Base-by-base conservation (phyloP, 2,113 vertebrate genomes). In the Herpetotheres cachinnans region DNA sequence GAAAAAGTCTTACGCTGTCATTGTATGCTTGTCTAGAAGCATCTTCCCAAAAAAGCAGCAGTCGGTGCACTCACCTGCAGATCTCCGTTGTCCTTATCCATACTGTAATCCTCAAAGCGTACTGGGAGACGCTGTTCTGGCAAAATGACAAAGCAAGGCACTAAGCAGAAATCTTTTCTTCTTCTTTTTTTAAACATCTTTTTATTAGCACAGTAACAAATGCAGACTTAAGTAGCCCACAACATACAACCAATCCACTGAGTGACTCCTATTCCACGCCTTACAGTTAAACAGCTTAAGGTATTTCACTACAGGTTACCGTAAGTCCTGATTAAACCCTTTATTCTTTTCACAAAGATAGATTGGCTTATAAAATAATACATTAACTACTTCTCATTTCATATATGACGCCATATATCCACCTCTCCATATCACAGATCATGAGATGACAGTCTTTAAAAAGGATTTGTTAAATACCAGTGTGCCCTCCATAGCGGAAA, bases 131-230 rank as follows among this genome's bases (percentile, higher is more conserved):
- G 12, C 8, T 7, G 4, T 70, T 87, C 66, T 47, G 32, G 62
- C 54, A 92, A 95, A 94, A 88, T 52, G 38, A 93, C 34, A 94
- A 90, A 93, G 34, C 56, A 81, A 93, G 74, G 49, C 56, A 95
- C 85, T 61, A 65, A 91, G 78, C 30, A 85, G 77, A 59, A 76
- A 61, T 79, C 5, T 86, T 86, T 71, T 74, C 52, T 42, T 81
- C 63, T 72, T 62, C 18, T 79, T 73, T 97, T 98, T 98, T 98
- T 98, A 97, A 98, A 98, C 97, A 97, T 98, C 93, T 97, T 97
- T 98, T 98, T 98, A 98, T 98, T 98, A 98, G 97, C 98, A 98
- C 98, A 98, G 98, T 98, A 98, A 98, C 98, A 98, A 99, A 98
- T 97, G 98, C 97, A 98, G 98, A 98, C 97, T 89, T 95, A 88